Conservation (phyloP, 2,888 invertebrate genomes). For the Tiphia femorata region DNA sequence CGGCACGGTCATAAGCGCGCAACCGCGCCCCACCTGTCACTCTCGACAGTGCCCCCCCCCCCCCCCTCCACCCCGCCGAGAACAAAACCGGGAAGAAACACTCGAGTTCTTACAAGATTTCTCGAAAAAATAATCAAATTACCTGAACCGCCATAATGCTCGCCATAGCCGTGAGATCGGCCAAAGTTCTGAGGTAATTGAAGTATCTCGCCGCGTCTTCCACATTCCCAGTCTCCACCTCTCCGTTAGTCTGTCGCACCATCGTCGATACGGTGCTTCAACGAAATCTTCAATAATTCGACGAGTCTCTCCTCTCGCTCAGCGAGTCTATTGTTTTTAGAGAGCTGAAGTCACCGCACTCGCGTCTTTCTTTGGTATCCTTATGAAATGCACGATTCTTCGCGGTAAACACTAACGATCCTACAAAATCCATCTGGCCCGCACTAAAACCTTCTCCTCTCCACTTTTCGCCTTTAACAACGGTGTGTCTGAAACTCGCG, state of each 20-base stretch:
- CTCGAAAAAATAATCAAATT: constrained; percentile 20
- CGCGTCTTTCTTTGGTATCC: neutral
- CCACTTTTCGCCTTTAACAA: no score
- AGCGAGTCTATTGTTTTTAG: neutral
- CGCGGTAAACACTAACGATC: neutral
- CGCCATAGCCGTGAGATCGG: constrained; percentile 59
- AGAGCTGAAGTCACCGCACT: neutral
- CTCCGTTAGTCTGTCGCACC: constrained; percentile 51
- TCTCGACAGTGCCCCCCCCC: no score
- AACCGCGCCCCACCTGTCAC: no score
- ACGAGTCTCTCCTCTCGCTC: neutral
- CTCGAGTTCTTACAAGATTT: neutral
- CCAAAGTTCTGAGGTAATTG: constrained; percentile 54
- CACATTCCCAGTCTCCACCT: constrained; percentile 51
- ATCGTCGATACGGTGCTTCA: constrained; percentile 35
- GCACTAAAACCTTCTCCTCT: no score
- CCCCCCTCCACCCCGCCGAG: no score
- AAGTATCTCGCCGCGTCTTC: constrained; percentile 52
- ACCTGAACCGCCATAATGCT: constrained; percentile 61
- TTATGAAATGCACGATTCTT: neutral
- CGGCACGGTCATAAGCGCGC: no score
- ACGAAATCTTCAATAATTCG: no score
- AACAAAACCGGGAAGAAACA: neutral
- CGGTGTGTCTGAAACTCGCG: constrained; percentile 5
- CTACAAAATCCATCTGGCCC: neutral